Base-by-base conservation (phyloP, 2,797 vertebrate genomes). In the Rhynchotus rufescens region DNA sequence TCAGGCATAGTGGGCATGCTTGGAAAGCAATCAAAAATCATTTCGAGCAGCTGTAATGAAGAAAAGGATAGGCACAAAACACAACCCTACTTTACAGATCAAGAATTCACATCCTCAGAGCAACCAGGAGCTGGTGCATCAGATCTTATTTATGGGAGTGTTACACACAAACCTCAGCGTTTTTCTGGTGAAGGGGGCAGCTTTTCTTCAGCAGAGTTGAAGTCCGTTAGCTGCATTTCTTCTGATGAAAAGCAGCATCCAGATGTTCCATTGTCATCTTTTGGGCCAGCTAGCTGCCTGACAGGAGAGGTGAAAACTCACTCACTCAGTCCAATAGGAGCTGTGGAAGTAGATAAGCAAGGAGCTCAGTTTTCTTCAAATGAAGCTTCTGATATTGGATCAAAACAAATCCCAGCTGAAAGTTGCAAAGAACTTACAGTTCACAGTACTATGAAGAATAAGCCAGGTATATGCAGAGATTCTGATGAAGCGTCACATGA, bases 401-500 rank as follows among this genome's bases (percentile, higher is more conserved):
- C 89, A 36, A 85, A 97, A 65, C 34, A 54, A 69, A 51, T 86
- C 34, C 72, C 62, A 93, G 61, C 36, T 61, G 69, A 34, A 79
- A 91, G 68, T 0, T 79, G 51, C 68, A 82, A 80, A 67, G 88
- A 92, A 36, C 67, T 71, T 51, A 54, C 36, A 45, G 26, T 78
- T 83, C 84, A 65, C 42, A 64, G 30, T 32, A 64, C 84, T 84
- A 38, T 61, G 57, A 89, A 90, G 22, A 65, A 44, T 38, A 57
- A 56, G 30, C 15, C 21, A 36, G 34, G 65, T 49, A 49, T 9
- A 4, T 57, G 86, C 60, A 62, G 54, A 80, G 80, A 62, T 82
- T 88, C 96, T 64, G 74, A 92, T 89, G 75, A 86, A 56, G 9
- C n/a, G 28, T 91, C 95, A 93, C 87, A 78, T 78, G 74, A 59